Conservation (phyloP, 2,797 vertebrate genomes). For the Sarcoramphus papa region DNA sequence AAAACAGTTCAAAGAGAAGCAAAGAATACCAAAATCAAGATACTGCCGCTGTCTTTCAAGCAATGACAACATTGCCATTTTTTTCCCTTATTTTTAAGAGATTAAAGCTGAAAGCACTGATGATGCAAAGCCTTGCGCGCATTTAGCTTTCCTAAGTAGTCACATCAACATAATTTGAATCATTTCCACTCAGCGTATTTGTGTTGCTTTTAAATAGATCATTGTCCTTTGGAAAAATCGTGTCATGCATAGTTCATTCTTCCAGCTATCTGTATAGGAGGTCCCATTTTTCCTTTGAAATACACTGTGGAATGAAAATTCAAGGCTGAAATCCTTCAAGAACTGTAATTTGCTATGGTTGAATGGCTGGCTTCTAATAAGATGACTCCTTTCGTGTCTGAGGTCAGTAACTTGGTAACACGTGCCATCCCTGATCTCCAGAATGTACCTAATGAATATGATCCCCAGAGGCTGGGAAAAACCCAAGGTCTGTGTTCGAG, state of each 20-base stretch:
- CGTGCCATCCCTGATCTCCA: not conserved
- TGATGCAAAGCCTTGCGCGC: not conserved
- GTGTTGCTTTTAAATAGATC: not conserved
- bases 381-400: not conserved
- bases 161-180: not conserved
- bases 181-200: not conserved
- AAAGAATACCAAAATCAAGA: slow-evolving; percentile 15
- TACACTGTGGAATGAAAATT: not conserved
- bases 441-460: not conserved
- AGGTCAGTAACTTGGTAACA: slow-evolving; percentile 1
- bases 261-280: not conserved
- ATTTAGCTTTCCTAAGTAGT: not conserved
- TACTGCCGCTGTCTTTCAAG: not conserved
- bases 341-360: not conserved
- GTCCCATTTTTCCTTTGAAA: not conserved
- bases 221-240: not conserved
- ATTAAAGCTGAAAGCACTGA: slow-evolving; percentile 8
- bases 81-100: not conserved
- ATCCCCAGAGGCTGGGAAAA: not conserved
- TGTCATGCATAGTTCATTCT: not conserved
- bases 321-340: slow-evolving; percentile 6
- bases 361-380: not conserved
- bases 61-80: not conserved
- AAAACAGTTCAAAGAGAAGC: not conserved
- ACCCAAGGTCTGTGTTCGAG: not conserved